phyloP scores from a whole-genome alignment of 2,113 vertebrate species.

The Heterotilapia buettikoferi region DNA sequence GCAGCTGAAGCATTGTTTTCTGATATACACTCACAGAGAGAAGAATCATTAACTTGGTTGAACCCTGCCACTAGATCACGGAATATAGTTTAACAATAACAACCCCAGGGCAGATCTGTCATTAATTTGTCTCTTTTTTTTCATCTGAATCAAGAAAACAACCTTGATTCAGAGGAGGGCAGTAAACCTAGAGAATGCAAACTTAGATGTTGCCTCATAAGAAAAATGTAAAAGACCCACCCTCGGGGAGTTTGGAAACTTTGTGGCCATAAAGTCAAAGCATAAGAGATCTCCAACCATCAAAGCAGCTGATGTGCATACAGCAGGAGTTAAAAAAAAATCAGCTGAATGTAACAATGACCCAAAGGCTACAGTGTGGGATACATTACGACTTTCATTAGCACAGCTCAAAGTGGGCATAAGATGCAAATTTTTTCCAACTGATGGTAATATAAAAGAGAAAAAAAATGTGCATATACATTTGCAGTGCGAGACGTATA shows the following conservation, averaged over 20 bases:
- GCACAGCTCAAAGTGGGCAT: background rate
- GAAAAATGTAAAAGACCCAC: constrained; percentile 28
- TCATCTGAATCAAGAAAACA: background rate
- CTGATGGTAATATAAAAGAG: background rate
- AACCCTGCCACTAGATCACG: constrained; percentile 51
- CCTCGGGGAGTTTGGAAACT: constrained; percentile 7
- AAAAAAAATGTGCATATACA: background rate
- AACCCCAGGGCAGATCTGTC: constrained; percentile 47
- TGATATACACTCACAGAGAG: background rate
- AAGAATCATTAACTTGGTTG: constrained; percentile 44
- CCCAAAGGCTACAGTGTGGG: background rate
- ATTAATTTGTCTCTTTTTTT: constrained; percentile 38
- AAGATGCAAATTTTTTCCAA: background rate
- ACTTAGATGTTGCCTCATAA: constrained; percentile 21
- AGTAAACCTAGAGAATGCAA: background rate
- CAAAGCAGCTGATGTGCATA: constrained; percentile 15
- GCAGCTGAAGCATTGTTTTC: constrained; percentile 20
- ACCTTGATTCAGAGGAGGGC: constrained; percentile 10
- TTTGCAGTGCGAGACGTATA: background rate
- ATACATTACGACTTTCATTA: background rate
- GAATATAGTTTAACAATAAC: constrained; percentile 50
- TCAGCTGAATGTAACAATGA: background rate
- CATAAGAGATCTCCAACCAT: constrained; percentile 24
- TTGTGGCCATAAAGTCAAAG: constrained; percentile 29
- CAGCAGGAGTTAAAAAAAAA: background rate